These are phyloP conservation scores for Magallana ariakensis DNA, from an alignment of 1,140 invertebrate species.

Conservation along the genomic window DNA sequence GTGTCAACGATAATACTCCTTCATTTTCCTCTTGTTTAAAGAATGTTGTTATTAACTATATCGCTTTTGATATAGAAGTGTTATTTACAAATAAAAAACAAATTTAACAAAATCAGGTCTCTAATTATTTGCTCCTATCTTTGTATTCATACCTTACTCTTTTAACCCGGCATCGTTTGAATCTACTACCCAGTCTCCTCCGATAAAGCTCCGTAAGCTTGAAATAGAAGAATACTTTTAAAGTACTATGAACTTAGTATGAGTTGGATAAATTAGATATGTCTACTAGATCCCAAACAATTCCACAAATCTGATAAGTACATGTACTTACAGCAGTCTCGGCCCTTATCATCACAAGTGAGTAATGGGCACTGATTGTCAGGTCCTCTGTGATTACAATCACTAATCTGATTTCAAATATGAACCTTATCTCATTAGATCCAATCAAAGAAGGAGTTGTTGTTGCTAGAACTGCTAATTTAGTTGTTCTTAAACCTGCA, in stretches of 20 bases:
- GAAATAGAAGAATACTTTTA: neutral
- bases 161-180: neutral
- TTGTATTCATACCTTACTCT: neutral
- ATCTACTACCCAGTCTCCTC: neutral
- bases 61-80: no score
- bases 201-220: neutral
- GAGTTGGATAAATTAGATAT: no score
- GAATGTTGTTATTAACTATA: no score
- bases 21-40: no score
- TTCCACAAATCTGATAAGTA: no score
- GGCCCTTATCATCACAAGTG: neutral
- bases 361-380: slow-evolving; percentile 2
- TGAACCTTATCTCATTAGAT: neutral
- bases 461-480: neutral
- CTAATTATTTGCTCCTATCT: no score
- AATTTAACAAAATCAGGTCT: no score
- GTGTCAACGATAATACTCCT: no score
- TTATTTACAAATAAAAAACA: no score
- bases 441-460: neutral
- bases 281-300: no score
- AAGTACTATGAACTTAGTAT: no score
- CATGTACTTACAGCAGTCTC: neutral
- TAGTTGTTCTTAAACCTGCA: neutral
- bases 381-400: neutral
- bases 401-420: neutral